Evolutionary conservation across 2,888 invertebrate genomes (phyloP).

Genomic region (Drosophila phalerata): DNA sequence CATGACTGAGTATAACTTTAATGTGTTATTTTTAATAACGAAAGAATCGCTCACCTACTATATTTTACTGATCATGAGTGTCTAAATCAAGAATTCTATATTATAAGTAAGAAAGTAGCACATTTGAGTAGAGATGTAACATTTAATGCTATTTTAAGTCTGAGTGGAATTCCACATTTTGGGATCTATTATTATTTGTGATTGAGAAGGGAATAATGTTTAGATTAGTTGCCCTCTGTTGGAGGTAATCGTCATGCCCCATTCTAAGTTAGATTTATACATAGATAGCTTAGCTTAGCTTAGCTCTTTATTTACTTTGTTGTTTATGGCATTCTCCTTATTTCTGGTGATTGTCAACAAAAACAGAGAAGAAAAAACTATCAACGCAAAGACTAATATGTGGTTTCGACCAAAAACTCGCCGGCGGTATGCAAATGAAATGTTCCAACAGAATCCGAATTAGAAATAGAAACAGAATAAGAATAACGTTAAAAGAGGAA

Average conservation of each 20-base stretch:
- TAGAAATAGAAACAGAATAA: slow-evolving; percentile 25
- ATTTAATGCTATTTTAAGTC: not conserved
- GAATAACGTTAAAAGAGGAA: slow-evolving; percentile 59
- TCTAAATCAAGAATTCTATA: not conserved
- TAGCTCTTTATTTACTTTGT: slow-evolving; percentile 42
- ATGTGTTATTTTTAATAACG: not conserved
- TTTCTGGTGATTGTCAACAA: slow-evolving; percentile 30
- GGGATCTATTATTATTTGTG: not conserved
- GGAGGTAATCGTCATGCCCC: slow-evolving; percentile 8
- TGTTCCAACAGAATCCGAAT: slow-evolving; percentile 50
- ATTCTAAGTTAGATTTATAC: slow-evolving; percentile 30
- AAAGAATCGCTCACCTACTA: slow-evolving; percentile 1
- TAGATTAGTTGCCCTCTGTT: not conserved
- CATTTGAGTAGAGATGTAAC: slow-evolving; percentile 11
- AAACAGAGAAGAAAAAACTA: slow-evolving; percentile 6
- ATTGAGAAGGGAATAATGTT: not conserved
- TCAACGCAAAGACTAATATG: slow-evolving; percentile 50
- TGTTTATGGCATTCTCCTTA: slow-evolving; percentile 46
- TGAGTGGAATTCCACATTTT: not conserved
- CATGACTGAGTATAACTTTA: no score
- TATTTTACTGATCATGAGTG: not conserved
- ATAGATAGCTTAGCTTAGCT: slow-evolving; percentile 21
- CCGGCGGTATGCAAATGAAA: slow-evolving; percentile 67
- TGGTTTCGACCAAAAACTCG: slow-evolving; percentile 47
- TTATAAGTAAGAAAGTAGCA: not conserved